These are phyloP conservation scores for Lutra lutra DNA, from an alignment of 2,797 vertebrate species.

Conservation along the genomic window DNA sequence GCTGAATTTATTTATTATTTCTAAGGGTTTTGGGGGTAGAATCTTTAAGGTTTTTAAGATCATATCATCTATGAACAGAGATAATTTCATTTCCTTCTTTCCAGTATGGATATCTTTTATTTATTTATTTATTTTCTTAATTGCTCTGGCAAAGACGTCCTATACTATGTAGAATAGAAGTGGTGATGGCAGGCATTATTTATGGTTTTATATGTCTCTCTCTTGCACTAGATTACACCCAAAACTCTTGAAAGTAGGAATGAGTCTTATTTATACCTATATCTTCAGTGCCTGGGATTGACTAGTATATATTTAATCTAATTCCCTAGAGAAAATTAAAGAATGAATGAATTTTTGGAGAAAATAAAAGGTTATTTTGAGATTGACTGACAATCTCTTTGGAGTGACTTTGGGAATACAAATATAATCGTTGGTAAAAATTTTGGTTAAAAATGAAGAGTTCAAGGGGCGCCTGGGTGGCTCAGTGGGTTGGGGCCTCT, in stretches of 20 bases:
- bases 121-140: not conserved
- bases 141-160: not conserved
- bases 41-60: not conserved
- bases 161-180: not conserved
- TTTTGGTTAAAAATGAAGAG: not conserved
- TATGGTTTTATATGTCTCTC: not conserved
- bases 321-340: not conserved
- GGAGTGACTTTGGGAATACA: not conserved
- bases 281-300: not conserved
- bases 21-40: not conserved
- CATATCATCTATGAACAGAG: not conserved
- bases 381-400: not conserved
- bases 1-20: not conserved
- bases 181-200: not conserved
- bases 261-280: not conserved
- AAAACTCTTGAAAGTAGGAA: not conserved
- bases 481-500: too few relatives aligned
- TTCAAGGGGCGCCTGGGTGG: too few relatives aligned
- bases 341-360: not conserved
- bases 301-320: not conserved
- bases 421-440: not conserved
- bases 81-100: not conserved
- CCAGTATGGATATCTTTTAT: not conserved
- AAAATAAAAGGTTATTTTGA: slow-evolving; percentile 2
- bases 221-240: not conserved